Percentiles rank a stretch among this genome's conserved stretches.
Evolutionary conservation across 2,113 vertebrate species (phyloP).

Genomic region (Myotis davidii): DNA sequence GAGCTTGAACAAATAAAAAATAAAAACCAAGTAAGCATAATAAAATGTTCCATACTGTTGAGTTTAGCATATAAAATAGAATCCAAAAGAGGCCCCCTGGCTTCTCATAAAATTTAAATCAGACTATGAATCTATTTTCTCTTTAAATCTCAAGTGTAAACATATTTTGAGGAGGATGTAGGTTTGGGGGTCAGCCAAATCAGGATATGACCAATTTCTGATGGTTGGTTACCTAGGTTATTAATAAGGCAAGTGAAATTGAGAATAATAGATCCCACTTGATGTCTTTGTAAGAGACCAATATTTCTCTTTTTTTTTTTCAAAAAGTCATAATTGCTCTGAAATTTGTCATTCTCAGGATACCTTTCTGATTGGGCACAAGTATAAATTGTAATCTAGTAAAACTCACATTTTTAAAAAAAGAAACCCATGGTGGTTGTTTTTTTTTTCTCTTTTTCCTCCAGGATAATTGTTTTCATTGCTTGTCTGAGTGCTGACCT

Average conservation of each 20-base stretch:
- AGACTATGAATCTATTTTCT: background rate
- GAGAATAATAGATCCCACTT: background rate
- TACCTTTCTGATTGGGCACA: background rate
- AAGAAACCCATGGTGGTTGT: background rate
- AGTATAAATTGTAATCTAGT: background rate
- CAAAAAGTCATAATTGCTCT: background rate
- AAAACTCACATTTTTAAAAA: background rate
- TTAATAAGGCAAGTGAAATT: background rate
- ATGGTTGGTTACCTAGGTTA: background rate
- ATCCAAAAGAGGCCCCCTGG: background rate
- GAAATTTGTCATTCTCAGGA: background rate
- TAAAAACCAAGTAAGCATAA: background rate
- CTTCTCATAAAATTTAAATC: background rate
- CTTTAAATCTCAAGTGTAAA: background rate
- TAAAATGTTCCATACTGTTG: background rate
- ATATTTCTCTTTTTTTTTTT: constrained; percentile 4
- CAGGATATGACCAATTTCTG: background rate
- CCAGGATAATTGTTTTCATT: background rate
- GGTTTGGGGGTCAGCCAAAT: background rate
- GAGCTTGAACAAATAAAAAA: constrained; percentile 14
- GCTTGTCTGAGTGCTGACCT: background rate
- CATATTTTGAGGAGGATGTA: background rate
- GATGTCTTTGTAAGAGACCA: background rate
- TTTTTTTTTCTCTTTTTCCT: background rate
- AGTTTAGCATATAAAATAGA: background rate